Conservation (phyloP, 2,113 vertebrate species). For the Oryzias celebensis region DNA sequence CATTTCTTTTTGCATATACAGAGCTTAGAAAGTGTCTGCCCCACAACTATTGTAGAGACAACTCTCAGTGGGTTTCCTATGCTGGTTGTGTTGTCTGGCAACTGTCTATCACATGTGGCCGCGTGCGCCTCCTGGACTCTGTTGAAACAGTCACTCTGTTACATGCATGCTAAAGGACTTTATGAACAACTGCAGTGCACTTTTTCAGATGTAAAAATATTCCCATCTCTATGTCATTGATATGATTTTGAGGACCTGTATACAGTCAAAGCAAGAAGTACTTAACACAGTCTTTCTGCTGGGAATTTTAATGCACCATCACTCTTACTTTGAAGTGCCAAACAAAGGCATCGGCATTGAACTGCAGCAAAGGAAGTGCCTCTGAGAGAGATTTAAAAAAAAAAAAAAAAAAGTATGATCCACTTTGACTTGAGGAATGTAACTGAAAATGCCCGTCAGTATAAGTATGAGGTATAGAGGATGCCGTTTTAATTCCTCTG, state of each 20-base stretch:
- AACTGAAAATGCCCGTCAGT: slow-evolving; percentile 22
- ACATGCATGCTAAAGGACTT: neutral
- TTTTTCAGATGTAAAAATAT: slow-evolving; percentile 29
- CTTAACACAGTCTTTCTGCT: slow-evolving; percentile 26
- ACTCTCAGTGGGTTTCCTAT: neutral
- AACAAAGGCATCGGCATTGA: slow-evolving; percentile 31
- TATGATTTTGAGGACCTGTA: slow-evolving; percentile 17
- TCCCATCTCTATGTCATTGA: neutral
- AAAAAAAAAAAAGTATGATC: slow-evolving; percentile 23
- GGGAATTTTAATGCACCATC: slow-evolving; percentile 16
- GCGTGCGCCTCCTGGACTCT: too few species aligned
- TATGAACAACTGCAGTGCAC: neutral
- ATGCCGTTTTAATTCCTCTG: slow-evolving; percentile 25
- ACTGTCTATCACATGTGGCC: neutral
- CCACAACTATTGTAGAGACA: slow-evolving; percentile 2
- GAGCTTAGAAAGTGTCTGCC: neutral
- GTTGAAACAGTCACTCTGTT: too few species aligned
- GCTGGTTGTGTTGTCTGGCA: neutral
- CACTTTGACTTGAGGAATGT: slow-evolving; percentile 30
- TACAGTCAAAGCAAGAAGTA: slow-evolving; percentile 24
- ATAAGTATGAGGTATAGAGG: slow-evolving; percentile 25
- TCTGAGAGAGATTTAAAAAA: slow-evolving; percentile 11
- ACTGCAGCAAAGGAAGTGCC: slow-evolving; percentile 34
- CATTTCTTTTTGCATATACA: neutral
- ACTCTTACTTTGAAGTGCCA: slow-evolving; percentile 36